Conservation (phyloP, 1,140 invertebrate genomes). For the Platyura marginata region DNA sequence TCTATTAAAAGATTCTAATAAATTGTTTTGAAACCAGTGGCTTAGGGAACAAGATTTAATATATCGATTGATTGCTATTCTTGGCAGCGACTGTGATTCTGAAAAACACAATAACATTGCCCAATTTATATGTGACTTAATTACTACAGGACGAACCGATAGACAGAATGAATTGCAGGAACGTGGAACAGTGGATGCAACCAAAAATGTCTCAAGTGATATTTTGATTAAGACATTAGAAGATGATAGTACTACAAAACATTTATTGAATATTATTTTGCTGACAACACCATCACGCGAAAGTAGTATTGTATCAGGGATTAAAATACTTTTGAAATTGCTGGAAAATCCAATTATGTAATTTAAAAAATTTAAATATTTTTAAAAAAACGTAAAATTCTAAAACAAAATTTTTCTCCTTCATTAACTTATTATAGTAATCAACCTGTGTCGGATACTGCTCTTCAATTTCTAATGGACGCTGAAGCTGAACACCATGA, state of each 20-base stretch:
- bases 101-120: constrained; percentile 64
- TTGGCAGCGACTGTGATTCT: constrained; percentile 53
- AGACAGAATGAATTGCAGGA: constrained; percentile 35
- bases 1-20: too few species aligned
- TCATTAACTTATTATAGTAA: constrained; percentile 9
- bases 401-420: neutral
- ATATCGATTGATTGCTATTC: constrained; percentile 59
- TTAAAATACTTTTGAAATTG: constrained; percentile 56
- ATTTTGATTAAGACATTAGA: constrained; percentile 20
- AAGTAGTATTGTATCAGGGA: constrained; percentile 58
- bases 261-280: constrained; percentile 54
- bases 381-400: neutral
- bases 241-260: constrained; percentile 18
- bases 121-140: constrained; percentile 65
- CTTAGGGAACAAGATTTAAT: constrained; percentile 72
- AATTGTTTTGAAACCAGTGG: too few species aligned
- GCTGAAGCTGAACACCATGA: constrained; percentile 28
- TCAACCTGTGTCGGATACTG: constrained; percentile 18
- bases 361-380: neutral
- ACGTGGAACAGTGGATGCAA: constrained; percentile 17
- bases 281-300: constrained; percentile 39
- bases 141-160: constrained; percentile 46
- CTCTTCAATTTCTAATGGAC: constrained; percentile 14
- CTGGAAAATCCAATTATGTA: constrained; percentile 22
- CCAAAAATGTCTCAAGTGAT: constrained; percentile 7